Evolutionary conservation across 2,888 invertebrate genomes (phyloP), one percentile per base, ranked within the genome.

Genomic region (Pristionchus exspectatus): DNA sequence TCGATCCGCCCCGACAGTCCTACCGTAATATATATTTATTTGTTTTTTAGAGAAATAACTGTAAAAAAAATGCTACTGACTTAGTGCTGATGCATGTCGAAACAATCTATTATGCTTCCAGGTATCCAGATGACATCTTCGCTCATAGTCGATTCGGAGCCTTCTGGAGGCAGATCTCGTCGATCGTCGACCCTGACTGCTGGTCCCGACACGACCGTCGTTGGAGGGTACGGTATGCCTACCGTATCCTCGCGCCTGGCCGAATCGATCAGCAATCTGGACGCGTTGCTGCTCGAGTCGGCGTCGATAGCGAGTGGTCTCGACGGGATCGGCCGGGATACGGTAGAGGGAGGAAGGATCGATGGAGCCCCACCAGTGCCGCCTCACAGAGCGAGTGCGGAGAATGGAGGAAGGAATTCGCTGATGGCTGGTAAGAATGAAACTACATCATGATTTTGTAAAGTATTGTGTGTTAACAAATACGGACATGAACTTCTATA

Each of bases 231-330:
- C 44, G 44, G 44, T n/a, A n/a, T n/a, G 63, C 30, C 74, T 74
- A 81, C 81, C n/a, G 81, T 81, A 81, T 81, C 81, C n/a, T 81
- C 81, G 50, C 50, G 81, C 0, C 81, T 81, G 14, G 81, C 81
- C 81, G 50, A 81, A 81, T 81, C 81, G 81, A 81, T 81, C 4
- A 81, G 50, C 50, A 54, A 81, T 54, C 54, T 81, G 50, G 81
- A 81, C 81, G 50, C 44, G 50, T 18, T 81, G 81, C 54, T 81
- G 50, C n/a, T 81, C 21, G 81, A 81, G 7, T 81, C 81, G n/a
- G 44, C 81, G 1, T 50, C 81, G 81, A 81, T 81, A 1, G 44
- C n/a, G n/a, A 81, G 44, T 81, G 81, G 81, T n/a, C 50, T 54
- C 50, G 50, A 44, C 81, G 50, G 27, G 50, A 44, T 54, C 27